These are phyloP conservation scores for Eurosta solidaginis DNA, from an alignment of 1,140 invertebrate genomes.

Conservation along the genomic window DNA sequence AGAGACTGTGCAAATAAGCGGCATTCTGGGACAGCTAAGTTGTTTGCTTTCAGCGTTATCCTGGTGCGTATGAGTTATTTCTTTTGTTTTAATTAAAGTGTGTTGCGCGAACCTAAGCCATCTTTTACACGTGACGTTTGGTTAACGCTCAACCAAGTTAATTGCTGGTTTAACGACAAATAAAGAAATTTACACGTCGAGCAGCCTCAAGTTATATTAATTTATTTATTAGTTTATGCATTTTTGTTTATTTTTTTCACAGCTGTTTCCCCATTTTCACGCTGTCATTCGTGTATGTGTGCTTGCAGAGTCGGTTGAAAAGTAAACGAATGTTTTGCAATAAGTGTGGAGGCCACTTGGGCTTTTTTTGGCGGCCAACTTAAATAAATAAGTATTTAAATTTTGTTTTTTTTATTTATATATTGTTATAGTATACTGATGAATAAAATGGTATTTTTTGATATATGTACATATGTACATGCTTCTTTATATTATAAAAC, in stretches of 20 bases:
- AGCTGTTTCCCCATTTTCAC: constrained; percentile 56
- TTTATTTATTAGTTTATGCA: not conserved
- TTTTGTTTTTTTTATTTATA: not conserved
- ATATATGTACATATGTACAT: not conserved
- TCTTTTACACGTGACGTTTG: too few species aligned
- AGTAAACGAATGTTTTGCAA: constrained; percentile 54
- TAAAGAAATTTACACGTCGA: too few species aligned
- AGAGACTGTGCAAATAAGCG: constrained; percentile 49
- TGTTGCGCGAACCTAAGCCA: not conserved
- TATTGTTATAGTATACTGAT: too few species aligned
- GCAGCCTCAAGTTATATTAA: not conserved
- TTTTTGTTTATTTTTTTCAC: constrained; percentile 21
- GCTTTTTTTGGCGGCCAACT: constrained; percentile 51
- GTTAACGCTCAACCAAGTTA: too few species aligned
- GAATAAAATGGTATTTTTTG: not conserved
- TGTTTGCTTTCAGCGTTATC: constrained; percentile 48
- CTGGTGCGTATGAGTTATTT: constrained; percentile 40
- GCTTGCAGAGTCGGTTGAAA: constrained; percentile 51
- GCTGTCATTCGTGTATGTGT: constrained; percentile 47
- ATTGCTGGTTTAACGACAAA: too few species aligned
- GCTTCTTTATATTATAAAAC: too few species aligned
- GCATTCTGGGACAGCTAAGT: constrained; percentile 47
- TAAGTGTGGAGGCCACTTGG: constrained; percentile 55
- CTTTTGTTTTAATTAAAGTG: too few species aligned
- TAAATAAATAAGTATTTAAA: constrained; percentile 30